Conservation (phyloP, 2,113 vertebrate species). For the Ochotona curzoniae region DNA sequence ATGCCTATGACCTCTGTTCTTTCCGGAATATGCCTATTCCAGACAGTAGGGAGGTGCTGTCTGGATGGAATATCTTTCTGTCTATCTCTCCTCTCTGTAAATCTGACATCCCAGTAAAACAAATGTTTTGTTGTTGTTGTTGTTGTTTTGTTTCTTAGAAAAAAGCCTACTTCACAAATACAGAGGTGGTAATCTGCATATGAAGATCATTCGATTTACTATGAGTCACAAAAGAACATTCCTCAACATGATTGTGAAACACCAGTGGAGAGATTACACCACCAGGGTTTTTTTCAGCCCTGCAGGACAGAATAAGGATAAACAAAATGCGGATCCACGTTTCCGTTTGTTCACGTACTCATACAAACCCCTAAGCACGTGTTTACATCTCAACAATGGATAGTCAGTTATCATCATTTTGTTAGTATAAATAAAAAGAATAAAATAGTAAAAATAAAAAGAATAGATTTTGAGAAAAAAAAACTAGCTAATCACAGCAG, state of each 20-base stretch:
- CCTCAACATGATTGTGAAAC: not conserved
- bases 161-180: not conserved
- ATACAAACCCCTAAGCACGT: not conserved
- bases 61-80: no score
- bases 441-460: not conserved
- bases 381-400: not conserved
- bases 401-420: not conserved
- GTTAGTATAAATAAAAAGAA: not conserved
- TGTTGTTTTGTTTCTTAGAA: no score
- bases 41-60: no score
- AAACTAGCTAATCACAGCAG: not conserved
- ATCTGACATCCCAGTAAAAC: no score
- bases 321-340: not conserved
- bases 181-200: not conserved
- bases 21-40: no score
- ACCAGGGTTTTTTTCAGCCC: not conserved
- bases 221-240: not conserved
- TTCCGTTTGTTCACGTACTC: not conserved
- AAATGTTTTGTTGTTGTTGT: no score
- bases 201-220: not conserved
- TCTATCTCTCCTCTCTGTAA: no score
- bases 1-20: no score
- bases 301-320: not conserved
- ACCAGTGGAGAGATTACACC: not conserved
- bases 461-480: not conserved